Percentiles rank a stretch among this genome's conserved stretches.
Evolutionary conservation across 2,113 vertebrate species (phyloP).

Genomic region (Ibidorhyncha struthersii): DNA sequence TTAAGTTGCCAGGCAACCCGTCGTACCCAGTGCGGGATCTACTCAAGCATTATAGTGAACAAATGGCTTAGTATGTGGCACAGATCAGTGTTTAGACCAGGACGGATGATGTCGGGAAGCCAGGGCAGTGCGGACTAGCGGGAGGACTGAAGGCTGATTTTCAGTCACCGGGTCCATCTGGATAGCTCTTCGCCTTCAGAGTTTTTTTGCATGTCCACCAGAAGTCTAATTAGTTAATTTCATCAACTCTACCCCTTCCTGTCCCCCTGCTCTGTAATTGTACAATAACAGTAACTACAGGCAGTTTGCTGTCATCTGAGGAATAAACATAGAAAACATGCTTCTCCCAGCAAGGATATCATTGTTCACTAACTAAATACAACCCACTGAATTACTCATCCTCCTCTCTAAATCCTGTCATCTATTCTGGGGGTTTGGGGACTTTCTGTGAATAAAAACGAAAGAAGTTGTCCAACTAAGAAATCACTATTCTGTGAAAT

Average conservation of each 20-base stretch:
- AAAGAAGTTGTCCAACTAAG: not conserved
- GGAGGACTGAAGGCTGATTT: not conserved
- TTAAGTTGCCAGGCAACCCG: not conserved
- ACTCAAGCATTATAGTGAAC: not conserved
- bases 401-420: not conserved
- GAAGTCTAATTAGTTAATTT: not conserved
- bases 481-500: not conserved
- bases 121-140: not conserved
- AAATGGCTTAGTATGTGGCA: not conserved
- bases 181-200: not conserved
- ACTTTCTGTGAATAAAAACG: not conserved
- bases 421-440: not conserved
- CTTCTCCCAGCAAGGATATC: not conserved
- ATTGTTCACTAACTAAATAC: conserved; percentile 2
- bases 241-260: not conserved
- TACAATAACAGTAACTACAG: not conserved
- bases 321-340: not conserved
- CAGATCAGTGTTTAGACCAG: not conserved
- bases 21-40: not conserved
- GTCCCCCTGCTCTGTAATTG: not conserved
- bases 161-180: accelerated
- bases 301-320: not conserved
- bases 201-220: not conserved
- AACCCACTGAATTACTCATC: conserved; percentile 38
- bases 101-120: not conserved